Base-by-base conservation (phyloP, 1,140 invertebrate genomes). In the Panagrolaimus sp. region DNA sequence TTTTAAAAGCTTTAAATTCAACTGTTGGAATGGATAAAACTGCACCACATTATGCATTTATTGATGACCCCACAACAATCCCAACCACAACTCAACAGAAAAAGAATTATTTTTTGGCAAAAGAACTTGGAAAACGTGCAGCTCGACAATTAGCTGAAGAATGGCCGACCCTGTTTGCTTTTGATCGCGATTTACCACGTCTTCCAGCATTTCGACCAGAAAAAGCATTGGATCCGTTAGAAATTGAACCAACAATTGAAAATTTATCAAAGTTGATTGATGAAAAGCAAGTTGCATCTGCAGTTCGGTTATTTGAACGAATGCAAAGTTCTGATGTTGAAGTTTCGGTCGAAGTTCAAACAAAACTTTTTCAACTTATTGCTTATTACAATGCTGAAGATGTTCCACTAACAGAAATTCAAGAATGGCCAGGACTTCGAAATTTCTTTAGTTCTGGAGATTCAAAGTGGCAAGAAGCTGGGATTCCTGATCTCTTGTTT, bases 161-260 rank as follows among this genome's bases (percentile, higher is more conserved):
- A 81, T 82, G 82, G 82, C 80, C 80, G 10, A 83, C 82, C 10
- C 67, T 82, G 1, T 83, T 82, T 65, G 76, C 76, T 64, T 83
- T 79, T 47, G 80, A 82, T 52, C 67, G 78, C 52, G 80, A 82
- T 70, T 44, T 80, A 28, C 80, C 80, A 7, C 45, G 74, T n/a
- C 52, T 82, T 6, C 58, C 55, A 1, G 79, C 63, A 12, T 82
- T 82, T 58, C 73, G 73, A 0, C 70, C 72, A 10, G 67, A 79
- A 63, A 76, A 79, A 43, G 65, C 65, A 21, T 74, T 76, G 68
- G 45, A 67, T 71, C 76, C 76, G 4, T 14, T 79, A 10, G 71
- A 69, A 67, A n/a, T 72, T 17, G 65, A 55, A 0, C 45, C 43
- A 6, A 63, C 47, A 12, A 69, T 73, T n/a, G 43, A 70, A 24